Conservation (phyloP, 1,140 invertebrate species). For the Popillia japonica region DNA sequence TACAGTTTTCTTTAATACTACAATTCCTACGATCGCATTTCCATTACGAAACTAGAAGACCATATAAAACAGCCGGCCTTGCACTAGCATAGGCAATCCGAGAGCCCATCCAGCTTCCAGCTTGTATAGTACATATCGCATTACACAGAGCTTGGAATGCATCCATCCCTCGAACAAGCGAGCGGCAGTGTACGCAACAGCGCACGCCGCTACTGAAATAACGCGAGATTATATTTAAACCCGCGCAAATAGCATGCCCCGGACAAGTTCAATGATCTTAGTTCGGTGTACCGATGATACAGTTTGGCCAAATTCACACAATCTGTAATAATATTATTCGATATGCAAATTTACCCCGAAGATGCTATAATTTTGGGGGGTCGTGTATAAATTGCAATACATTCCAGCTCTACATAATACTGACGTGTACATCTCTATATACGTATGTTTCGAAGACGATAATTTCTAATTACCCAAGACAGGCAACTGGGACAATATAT, state of each 20-base stretch:
- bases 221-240: conserved; percentile 33
- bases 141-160: neutral
- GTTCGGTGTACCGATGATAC: neutral
- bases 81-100: neutral
- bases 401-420: no score
- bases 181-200: neutral
- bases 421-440: no score
- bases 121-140: neutral
- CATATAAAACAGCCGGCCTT: neutral
- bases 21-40: no score
- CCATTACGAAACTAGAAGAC: no score
- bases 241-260: conserved; percentile 12
- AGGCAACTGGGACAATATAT: no score
- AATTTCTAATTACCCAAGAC: no score
- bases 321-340: neutral
- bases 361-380: no score
- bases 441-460: no score
- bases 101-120: neutral
- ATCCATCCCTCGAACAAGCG: neutral
- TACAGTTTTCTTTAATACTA: no score
- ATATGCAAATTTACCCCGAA: no score
- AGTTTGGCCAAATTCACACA: neutral
- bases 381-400: no score
- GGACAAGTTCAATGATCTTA: conserved; percentile 35
- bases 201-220: conserved; percentile 20